Percentiles rank a stretch among this genome's conserved stretches.
These are phyloP conservation scores for Myotis vivesi DNA, from an alignment of 2,797 vertebrate genomes.

Conservation along the genomic window DNA sequence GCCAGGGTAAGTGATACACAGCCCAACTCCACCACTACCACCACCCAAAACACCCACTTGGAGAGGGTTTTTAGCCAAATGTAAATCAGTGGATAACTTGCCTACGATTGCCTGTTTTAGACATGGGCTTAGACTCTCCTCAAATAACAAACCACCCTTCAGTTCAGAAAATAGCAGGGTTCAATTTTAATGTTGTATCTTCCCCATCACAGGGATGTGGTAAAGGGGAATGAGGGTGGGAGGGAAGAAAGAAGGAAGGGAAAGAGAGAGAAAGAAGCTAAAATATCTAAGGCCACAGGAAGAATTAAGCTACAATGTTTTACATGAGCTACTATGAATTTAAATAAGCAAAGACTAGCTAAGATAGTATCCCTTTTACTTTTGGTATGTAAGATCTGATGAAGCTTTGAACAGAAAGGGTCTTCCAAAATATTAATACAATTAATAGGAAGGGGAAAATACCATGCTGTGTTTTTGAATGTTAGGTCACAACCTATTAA, in stretches of 20 bases:
- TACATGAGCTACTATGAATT: neutral
- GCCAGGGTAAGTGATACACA: constrained; percentile 56
- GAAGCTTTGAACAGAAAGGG: constrained; percentile 11
- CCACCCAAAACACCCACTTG: constrained; percentile 50
- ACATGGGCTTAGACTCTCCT: neutral
- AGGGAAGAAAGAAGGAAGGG: neutral
- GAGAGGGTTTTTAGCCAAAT: constrained; percentile 46
- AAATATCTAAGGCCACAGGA: constrained; percentile 32
- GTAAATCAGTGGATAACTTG: constrained; percentile 60
- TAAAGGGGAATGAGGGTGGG: neutral
- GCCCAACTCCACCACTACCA: neutral
- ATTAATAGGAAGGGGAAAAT: neutral
- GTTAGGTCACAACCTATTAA: neutral
- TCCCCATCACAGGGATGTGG: constrained; percentile 55
- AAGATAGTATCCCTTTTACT: neutral
- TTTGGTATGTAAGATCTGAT: neutral
- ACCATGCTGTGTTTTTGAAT: neutral
- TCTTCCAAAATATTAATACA: neutral
- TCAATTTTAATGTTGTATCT: constrained; percentile 41
- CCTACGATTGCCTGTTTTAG: constrained; percentile 65
- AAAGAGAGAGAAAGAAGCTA: neutral
- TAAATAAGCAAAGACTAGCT: constrained; percentile 45
- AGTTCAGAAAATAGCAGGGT: constrained; percentile 69
- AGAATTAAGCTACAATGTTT: constrained; percentile 27
- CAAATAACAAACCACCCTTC: constrained; percentile 53